Evolutionary conservation across 2,888 invertebrate genomes (phyloP).

Genomic region (Agrochola macilenta): DNA sequence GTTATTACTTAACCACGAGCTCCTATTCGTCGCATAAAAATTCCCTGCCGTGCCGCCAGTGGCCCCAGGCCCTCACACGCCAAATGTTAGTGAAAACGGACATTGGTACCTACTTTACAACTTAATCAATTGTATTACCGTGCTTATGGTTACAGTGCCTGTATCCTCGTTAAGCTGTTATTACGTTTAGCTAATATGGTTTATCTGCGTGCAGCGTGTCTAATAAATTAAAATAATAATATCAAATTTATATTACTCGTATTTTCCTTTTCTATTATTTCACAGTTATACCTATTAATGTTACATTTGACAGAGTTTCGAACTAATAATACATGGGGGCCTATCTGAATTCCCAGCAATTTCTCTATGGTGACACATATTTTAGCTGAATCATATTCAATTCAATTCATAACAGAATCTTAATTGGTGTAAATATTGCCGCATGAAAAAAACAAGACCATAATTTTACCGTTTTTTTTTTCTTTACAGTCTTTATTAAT

Average conservation of each 20-base stretch:
- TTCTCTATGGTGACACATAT: too few relatives aligned
- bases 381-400: too few relatives aligned
- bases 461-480: too few relatives aligned
- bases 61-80: not conserved
- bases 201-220: not conserved
- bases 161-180: not conserved
- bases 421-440: too few relatives aligned
- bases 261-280: not conserved
- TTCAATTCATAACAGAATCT: too few relatives aligned
- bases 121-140: not conserved
- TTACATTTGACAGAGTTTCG: not conserved
- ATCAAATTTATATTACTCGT: not conserved
- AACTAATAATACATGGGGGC: too few relatives aligned
- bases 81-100: not conserved
- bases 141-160: not conserved
- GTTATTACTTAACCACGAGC: too few relatives aligned
- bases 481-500: too few relatives aligned
- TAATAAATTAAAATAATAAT: not conserved
- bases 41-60: not conserved
- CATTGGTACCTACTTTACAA: not conserved
- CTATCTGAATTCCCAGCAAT: too few relatives aligned
- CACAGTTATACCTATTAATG: too few relatives aligned
- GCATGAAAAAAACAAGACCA: too few relatives aligned
- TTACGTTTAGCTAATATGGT: not conserved
- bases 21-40: not conserved